Evolutionary conservation across 2,888 invertebrate genomes (phyloP).

Genomic region (Petrolisthes cinctipes): DNA sequence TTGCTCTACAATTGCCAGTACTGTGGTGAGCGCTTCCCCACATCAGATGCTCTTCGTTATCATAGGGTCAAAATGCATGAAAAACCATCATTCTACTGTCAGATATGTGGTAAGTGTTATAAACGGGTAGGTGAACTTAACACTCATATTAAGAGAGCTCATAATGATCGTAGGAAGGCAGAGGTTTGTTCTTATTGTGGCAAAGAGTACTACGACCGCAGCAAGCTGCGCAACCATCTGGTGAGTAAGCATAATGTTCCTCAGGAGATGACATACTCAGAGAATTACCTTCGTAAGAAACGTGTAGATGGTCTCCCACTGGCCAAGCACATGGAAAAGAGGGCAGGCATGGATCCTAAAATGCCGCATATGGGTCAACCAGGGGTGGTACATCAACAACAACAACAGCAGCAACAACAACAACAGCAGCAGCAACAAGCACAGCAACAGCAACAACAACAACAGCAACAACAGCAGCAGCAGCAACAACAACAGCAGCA

Average conservation of each 20-base stretch:
- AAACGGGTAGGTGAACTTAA: constrained; percentile 65
- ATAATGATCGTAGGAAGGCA: constrained; percentile 65
- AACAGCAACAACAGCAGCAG: constrained; percentile 41
- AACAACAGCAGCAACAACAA: constrained; percentile 45
- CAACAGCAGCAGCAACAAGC: constrained; percentile 28
- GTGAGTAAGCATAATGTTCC: constrained; percentile 65
- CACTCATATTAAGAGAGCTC: constrained; percentile 64
- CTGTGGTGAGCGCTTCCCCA: constrained; percentile 63
- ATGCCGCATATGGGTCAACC: constrained; percentile 53
- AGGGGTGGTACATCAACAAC: constrained; percentile 55
- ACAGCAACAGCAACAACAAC: constrained; percentile 47
- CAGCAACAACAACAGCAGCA: constrained; percentile 43
- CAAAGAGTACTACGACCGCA: constrained; percentile 65
- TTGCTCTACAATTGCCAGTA: constrained; percentile 64
- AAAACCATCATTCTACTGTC: constrained; percentile 65
- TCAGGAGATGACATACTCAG: constrained; percentile 65
- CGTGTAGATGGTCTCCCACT: constrained; percentile 63
- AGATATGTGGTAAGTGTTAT: constrained; percentile 64
- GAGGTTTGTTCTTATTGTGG: constrained; percentile 64
- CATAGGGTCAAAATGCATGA: constrained; percentile 65
- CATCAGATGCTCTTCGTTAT: constrained; percentile 64
- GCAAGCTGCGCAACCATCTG: constrained; percentile 65
- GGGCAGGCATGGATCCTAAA: constrained; percentile 41
- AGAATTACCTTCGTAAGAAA: constrained; percentile 64
- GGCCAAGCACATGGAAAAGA: constrained; percentile 62